Conservation (phyloP, 2,888 invertebrate genomes). For the Diplolepis rosae region DNA sequence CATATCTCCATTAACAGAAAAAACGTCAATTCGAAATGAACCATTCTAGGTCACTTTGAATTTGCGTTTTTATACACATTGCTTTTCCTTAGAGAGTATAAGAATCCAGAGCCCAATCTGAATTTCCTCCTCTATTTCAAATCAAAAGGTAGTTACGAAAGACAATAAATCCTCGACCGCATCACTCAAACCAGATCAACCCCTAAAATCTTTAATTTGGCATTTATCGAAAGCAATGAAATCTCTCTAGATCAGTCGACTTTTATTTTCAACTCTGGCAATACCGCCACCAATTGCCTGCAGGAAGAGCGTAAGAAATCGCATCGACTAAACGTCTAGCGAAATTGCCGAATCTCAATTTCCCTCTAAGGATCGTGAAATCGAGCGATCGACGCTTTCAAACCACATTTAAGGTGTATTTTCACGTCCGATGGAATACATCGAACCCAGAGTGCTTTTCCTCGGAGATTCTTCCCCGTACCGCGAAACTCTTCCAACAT, state of each 20-base stretch:
- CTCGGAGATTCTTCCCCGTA: not conserved
- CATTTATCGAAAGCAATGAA: conserved; percentile 21
- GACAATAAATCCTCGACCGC: conserved; percentile 6
- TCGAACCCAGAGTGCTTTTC: not conserved
- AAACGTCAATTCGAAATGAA: too few relatives aligned
- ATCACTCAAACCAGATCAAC: not conserved
- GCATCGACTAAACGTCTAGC: conserved; percentile 29
- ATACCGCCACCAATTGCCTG: conserved; percentile 18
- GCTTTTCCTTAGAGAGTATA: too few relatives aligned
- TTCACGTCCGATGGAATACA: conserved; percentile 11
- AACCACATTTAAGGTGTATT: conserved; percentile 29
- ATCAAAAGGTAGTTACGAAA: not conserved
- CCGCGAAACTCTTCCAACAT: conserved; percentile 27
- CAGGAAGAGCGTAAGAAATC: conserved; percentile 27
- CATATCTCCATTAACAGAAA: too few relatives aligned
- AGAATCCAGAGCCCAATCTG: not conserved
- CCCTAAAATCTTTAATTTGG: conserved; percentile 4
- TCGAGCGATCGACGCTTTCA: conserved; percentile 24
- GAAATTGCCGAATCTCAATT: conserved; percentile 31
- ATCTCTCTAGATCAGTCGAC: conserved; percentile 20
- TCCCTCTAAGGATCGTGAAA: conserved; percentile 29
- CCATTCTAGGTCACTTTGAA: too few relatives aligned
- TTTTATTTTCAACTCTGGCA: conserved; percentile 20
- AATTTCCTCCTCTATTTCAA: not conserved
- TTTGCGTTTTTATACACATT: too few relatives aligned